A percentile compares a stretch with the other conserved stretches of the same genome.
Conservation (phyloP, 1,140 invertebrate species). For the Drosophila paulistorum region DNA sequence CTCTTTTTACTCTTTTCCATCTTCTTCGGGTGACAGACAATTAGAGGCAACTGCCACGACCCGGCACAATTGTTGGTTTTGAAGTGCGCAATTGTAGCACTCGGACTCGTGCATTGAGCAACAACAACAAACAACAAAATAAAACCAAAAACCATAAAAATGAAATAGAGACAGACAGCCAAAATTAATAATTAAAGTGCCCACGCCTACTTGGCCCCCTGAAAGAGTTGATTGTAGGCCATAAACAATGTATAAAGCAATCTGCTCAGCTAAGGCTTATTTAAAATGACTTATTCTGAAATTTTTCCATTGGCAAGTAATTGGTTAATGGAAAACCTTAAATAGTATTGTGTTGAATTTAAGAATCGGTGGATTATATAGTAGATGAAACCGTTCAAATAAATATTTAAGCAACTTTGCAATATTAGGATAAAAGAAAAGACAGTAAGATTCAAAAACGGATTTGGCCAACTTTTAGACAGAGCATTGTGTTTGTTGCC, state of each 20-base stretch:
- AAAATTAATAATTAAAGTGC: slow-evolving; percentile 19
- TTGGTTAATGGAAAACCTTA: not conserved
- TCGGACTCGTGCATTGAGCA: slow-evolving; percentile 26
- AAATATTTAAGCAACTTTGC: too few relatives aligned
- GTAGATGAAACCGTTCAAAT: too few relatives aligned
- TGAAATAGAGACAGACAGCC: not conserved
- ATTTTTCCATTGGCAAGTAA: not conserved
- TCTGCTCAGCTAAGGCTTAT: not conserved
- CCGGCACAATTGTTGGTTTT: slow-evolving; percentile 24
- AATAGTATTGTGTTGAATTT: too few relatives aligned
- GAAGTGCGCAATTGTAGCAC: slow-evolving; percentile 49
- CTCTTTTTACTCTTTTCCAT: not conserved
- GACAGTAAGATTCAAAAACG: too few relatives aligned
- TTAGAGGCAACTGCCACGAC: slow-evolving; percentile 30
- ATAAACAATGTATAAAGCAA: slow-evolving; percentile 9
- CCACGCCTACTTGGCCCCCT: slow-evolving; percentile 13
- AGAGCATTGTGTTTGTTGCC: too few relatives aligned
- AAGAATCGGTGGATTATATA: too few relatives aligned
- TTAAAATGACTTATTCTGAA: slow-evolving; percentile 1
- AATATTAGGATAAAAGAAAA: too few relatives aligned
- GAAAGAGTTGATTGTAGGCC: slow-evolving; percentile 2
- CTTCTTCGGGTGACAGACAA: slow-evolving; percentile 9
- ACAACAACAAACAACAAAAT: slow-evolving; percentile 20
- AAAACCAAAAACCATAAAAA: not conserved
- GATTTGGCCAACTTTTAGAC: too few relatives aligned